Evolutionary conservation across 2,113 vertebrate species (phyloP), one percentile per base, ranked within the genome.

Genomic region (Hypocryptadius cinnamomeus): DNA sequence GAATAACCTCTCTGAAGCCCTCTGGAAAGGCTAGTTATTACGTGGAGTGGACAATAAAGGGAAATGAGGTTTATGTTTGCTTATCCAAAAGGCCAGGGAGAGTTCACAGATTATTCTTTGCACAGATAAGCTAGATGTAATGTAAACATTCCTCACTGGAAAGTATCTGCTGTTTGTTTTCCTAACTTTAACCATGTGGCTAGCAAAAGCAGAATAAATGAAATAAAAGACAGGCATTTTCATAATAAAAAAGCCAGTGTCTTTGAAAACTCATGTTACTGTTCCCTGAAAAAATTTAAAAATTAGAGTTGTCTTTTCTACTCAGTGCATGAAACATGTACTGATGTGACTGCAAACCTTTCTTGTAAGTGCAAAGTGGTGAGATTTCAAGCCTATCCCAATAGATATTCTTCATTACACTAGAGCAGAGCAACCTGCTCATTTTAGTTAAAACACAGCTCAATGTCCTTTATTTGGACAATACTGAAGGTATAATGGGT

Each of bases 101-200:
- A 97, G 96, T 96, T 97, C 94, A 96, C 45, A 88, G 90, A 96
- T 96, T 97, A 96, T 93, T 97, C 97, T 95, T 97, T 90, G 83
- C 92, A 85, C 93, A 96, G 97, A 97, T 98, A 98, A 95, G 84
- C 79, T 56, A 87, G 89, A 93, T 66, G 63, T 91, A 92, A 89
- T 92, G 68, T 96, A 96, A 97, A 96, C 86, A 96, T 76, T 88
- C 80, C 77, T 85, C 59, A 42, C 90, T 95, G 91, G 82, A 94
- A 96, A 93, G 92, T 92, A 96, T 94, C 87, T 94, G 83, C 63
- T 92, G 87, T 94, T 93, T 96, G 88, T 95, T 96, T 96, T 95
- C 82, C 90, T 95, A 94, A 95, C 87, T 95, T 94, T 35, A 95
- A 86, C 87, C 91, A 94, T 94, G 94, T 86, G 94, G 69, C 85